These are phyloP conservation scores for Tetropium fuscum DNA, from an alignment of 2,888 invertebrate species.

Conservation along the genomic window DNA sequence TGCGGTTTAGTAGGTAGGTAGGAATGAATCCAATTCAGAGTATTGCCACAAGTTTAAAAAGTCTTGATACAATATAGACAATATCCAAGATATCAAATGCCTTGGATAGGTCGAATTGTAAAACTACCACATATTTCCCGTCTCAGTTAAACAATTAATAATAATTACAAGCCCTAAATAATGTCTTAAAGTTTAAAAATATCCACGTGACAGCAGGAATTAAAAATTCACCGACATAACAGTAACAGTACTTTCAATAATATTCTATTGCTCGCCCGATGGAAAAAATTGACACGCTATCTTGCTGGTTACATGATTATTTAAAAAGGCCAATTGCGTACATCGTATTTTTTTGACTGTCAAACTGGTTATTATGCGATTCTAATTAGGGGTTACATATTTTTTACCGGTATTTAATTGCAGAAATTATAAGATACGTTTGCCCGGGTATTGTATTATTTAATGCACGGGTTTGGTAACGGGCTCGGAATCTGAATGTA, in stretches of 20 bases:
- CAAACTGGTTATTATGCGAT: constrained; percentile 13
- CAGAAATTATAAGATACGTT: constrained; percentile 9
- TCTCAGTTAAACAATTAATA: no score
- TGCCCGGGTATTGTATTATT: constrained; percentile 1
- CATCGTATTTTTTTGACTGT: not conserved
- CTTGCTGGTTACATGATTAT: constrained; percentile 8
- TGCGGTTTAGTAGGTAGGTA: no score
- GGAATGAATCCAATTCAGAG: no score
- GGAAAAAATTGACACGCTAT: constrained; percentile 22
- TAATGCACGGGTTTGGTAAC: constrained; percentile 9
- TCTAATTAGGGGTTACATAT: constrained; percentile 22
- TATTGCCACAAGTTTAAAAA: no score
- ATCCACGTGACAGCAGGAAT: no score
- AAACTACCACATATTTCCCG: no score
- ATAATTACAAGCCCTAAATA: no score
- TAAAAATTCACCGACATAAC: not conserved
- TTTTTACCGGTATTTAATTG: constrained; percentile 20
- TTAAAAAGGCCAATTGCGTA: constrained; percentile 20
- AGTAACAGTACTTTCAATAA: not conserved
- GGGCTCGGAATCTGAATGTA: not conserved
- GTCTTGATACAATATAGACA: no score
- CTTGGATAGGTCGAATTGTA: no score
- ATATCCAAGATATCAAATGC: no score
- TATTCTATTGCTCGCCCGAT: constrained; percentile 7
- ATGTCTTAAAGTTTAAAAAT: no score